Conservation (phyloP, 2,113 vertebrate genomes). For the Polypterus senegalus region DNA sequence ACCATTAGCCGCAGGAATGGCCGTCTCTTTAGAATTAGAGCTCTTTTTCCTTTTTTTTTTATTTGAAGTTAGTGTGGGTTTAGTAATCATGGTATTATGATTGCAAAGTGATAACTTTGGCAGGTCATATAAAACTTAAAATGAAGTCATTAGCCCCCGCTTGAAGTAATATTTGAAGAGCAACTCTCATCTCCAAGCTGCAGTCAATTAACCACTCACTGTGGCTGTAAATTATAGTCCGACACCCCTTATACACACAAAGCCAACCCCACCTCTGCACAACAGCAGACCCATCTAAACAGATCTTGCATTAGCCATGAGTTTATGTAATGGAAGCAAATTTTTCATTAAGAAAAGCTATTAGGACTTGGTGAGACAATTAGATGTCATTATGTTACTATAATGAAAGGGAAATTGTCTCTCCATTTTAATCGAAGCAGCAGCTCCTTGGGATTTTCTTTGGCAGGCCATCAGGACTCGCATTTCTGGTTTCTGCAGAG, state of each 20-base stretch:
- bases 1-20: no score
- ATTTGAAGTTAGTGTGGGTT: no score
- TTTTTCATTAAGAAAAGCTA: constrained; percentile 12
- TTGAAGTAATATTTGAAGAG: constrained; percentile 5
- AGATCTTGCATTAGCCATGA: background rate
- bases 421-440: constrained; percentile 9
- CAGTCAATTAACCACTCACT: constrained; percentile 11
- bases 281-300: background rate
- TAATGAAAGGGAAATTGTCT: constrained; percentile 10
- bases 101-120: constrained; percentile 4
- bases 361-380: constrained; percentile 10
- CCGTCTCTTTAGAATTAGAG: no score
- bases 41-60: no score
- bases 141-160: constrained; percentile 6
- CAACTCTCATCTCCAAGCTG: constrained; percentile 6
- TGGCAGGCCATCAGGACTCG: no score
- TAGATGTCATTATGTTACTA: constrained; percentile 8
- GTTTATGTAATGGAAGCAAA: constrained; percentile 8
- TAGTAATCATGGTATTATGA: background rate
- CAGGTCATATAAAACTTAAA: constrained; percentile 2
- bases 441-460: background rate
- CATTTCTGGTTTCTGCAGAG: no score
- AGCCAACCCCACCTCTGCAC: background rate
- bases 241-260: constrained; percentile 3
- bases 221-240: constrained; percentile 8